Evolutionary conservation across 2,888 invertebrate species (phyloP), one percentile per base, ranked within the genome.

Genomic region (Syrista parreyssii): DNA sequence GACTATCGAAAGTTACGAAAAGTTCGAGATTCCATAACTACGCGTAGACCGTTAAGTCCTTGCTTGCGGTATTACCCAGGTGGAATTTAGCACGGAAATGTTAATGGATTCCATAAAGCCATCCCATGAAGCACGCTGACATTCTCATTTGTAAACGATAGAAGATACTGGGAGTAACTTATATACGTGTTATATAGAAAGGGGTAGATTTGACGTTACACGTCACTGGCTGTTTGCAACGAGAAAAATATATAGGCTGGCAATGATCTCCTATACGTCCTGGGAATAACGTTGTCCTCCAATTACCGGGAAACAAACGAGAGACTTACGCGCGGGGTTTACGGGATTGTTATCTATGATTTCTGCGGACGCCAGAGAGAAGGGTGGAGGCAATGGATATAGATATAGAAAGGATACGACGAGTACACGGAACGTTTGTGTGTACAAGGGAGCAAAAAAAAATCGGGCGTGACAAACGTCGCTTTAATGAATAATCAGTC

Each of bases 401-500:
- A 55, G 9, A 6, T 55, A 55, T 9, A 23, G 9, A 55, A 23
- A 23, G 55, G 55, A n/a, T 55, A 55, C 6, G 55, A 55, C 55
- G 55, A 55, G 23, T 55, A 23, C 23, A 55, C 9, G 23, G 23
- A 23, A 23, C 6, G 55, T 23, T 1, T 55, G 23, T 55, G 55
- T 55, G 55, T 55, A 23, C 55, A 55, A 55, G 23, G 55, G 3
- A 40, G 12, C n/a, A n/a, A 40, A 55, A 55, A 36, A 55, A 23
- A 55, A 36, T 15, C 55, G 55, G 55, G 55, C 23, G 23, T 55
- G 23, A 30, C 71, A 71, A 71, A 33, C 71, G 71, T 23, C 71
- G 71, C 71, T n/a, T 33, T 71, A 71, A 71, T 33, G 71, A 71
- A 33, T 71, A 71, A 71, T 71, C 71, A 71, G 71, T 33, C 71